Conservation (phyloP, 2,113 vertebrate genomes). For the Leucosticte australis region DNA sequence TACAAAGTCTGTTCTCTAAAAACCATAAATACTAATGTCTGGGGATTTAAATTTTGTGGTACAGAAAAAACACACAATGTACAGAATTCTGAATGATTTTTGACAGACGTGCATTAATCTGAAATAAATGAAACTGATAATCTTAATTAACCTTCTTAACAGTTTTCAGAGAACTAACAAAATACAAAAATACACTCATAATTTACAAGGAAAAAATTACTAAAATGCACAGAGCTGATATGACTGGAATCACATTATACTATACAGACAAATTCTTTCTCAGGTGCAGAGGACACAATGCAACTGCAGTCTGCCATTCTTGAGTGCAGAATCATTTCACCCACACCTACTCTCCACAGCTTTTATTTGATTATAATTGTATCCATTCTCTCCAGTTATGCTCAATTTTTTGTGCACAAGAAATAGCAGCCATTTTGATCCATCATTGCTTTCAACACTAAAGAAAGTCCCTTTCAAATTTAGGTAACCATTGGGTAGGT, state of each 20-base stretch:
- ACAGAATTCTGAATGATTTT: not conserved
- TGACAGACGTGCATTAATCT: not conserved
- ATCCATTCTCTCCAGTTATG: not conserved
- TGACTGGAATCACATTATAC: not conserved
- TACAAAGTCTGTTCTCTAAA: not conserved
- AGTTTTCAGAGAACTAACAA: not conserved
- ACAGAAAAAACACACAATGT: fast-evolving
- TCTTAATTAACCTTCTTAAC: not conserved
- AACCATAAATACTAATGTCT: not conserved
- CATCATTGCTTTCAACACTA: not conserved
- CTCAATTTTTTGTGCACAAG: not conserved
- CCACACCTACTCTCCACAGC: not conserved
- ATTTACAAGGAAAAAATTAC: not conserved
- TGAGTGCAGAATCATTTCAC: not conserved
- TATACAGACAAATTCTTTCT: not conserved
- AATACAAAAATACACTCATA: not conserved
- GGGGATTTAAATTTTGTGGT: not conserved
- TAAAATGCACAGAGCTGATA: not conserved
- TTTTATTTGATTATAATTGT: not conserved
- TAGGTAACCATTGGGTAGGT: not conserved
- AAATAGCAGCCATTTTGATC: not conserved
- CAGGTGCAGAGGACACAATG: not conserved
- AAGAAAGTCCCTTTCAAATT: not conserved
- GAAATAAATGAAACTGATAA: not conserved
- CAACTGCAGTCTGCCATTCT: not conserved